Base-by-base conservation (phyloP, 2,113 vertebrate genomes). In the Corynorhinus townsendii region DNA sequence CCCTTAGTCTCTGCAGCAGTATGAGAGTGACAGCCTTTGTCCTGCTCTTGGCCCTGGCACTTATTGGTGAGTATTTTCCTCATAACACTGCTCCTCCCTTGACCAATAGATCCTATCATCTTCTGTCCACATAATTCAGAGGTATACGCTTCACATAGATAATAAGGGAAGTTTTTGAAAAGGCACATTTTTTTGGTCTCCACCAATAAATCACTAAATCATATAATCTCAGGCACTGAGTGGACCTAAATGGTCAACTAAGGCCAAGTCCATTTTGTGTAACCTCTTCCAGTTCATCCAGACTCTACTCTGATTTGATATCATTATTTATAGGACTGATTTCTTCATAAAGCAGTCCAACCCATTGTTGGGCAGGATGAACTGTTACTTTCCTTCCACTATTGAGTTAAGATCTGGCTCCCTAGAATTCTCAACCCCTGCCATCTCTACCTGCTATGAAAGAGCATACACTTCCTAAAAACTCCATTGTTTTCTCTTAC, bases 31-130 rank as follows among this genome's bases (percentile, higher is more conserved):
- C 47, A 69, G 68, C 69, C 22, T 59, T 79, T 26, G 15, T 35
- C 56, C 24, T 86, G 16, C 33, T 96, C 15, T 45, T 95, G 77
- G 33, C 47, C 72, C 56, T 96, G 80, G 12, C 7, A 10, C 66
- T 96, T 26, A 49, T 86, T 26, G 12, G 81, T 96, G 86, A 96
- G 93, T 96, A 87, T 89, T 45, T 79, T 68, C 43, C 16, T 94
- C 45, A 26, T 56, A 26, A 45, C 11, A 20, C 15, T 80, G 16
- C 24, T 22, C 40, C 62, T 59, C 15, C n/a, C n/a, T 54, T 38
- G 45, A 54, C 11, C 14, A 24, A 20, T 0, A 69, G 64, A 33
- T 68, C 40, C 20, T 11, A 4, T 17, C 11, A 33, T 56, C 40
- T 84, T 82, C 35, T 79, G 15, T 24, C 56, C 49, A 71, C 40